Percentiles rank a stretch among this genome's conserved stretches.
phyloP scores from a whole-genome alignment of 2,797 vertebrate species.

The Acipenser ruthenus region DNA sequence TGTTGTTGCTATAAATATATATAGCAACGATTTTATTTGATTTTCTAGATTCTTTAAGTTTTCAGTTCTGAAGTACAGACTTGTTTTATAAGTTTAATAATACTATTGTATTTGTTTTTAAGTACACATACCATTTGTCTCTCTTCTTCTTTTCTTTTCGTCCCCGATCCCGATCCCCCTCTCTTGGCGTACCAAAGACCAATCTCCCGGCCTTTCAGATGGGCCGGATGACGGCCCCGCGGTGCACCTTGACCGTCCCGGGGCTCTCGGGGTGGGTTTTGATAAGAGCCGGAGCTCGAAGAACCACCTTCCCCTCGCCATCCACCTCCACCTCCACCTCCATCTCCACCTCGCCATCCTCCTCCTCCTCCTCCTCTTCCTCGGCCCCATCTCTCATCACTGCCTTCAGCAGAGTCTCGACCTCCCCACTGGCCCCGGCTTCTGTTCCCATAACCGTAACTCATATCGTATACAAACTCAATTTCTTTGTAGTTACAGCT shows the following conservation, averaged over 20 bases:
- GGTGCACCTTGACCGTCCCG: constrained; percentile 49
- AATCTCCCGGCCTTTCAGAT: constrained; percentile 86
- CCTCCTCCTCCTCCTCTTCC: constrained; percentile 31
- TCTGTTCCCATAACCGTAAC: constrained; percentile 46
- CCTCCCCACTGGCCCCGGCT: constrained; percentile 31
- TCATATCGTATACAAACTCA: constrained; percentile 38
- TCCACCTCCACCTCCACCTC: constrained; percentile 28
- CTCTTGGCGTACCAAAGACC: constrained; percentile 90
- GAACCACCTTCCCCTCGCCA: constrained; percentile 23
- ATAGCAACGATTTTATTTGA: too few species aligned
- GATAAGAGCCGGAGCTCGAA: constrained; percentile 12
- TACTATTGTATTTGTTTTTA: too few species aligned
- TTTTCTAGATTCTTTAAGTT: too few species aligned
- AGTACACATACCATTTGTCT: constrained; percentile 50
- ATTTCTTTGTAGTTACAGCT: not conserved
- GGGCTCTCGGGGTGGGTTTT: constrained; percentile 31
- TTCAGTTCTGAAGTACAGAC: too few species aligned
- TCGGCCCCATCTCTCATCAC: constrained; percentile 47
- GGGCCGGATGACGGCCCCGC: constrained; percentile 71
- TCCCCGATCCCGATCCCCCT: constrained; percentile 49
- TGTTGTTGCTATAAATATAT: too few species aligned
- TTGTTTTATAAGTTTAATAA: too few species aligned
- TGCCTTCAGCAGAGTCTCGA: constrained; percentile 35
- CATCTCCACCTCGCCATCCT: constrained; percentile 36
- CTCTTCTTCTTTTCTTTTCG: constrained; percentile 69